Base-by-base conservation (phyloP, 2,113 vertebrate genomes). In the Rhagologus leucostigma region DNA sequence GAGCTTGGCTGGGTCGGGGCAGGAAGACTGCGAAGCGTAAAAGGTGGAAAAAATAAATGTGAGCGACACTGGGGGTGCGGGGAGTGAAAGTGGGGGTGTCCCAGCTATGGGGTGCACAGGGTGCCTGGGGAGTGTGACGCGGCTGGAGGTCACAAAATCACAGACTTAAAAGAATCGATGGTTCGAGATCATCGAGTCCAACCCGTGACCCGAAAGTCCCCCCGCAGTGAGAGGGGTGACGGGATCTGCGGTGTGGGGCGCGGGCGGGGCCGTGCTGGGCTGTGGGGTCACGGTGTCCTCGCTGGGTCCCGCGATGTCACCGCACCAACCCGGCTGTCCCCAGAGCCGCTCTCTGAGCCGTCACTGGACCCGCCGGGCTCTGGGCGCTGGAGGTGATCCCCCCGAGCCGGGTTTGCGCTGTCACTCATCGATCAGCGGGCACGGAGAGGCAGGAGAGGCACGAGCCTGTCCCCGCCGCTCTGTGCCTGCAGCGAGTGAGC, bases 251-350 rank as follows among this genome's bases (percentile, higher is more conserved):
- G 23, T 6, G 30, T 11, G 74, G 29, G 29, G n/a, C n/a, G n/a
- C n/a, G n/a, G n/a, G n/a, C n/a, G n/a, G n/a, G n/a, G n/a, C n/a
- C n/a, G n/a, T n/a, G n/a, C n/a, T n/a, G n/a, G n/a, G 14, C 6
- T 9, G 4, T 9, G 16, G 55, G 53, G 32, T 13, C 53, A 1
- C 5, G 2, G 5, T 41, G 55, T 7, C 29, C 4, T 1, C 29
- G 6, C 9, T 1, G 59, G 39, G 33, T 41, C 52, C 6, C 1
- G 70, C 5, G 4, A 6, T 65, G 82, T 37, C 64, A 7, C 60
- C 5, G 7, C 8, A 7, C 83, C 24, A 9, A 49, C 50, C 41
- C 3, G 1, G 18, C 49, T 50, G 62, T 14, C 42, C 71, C 56
- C 33, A 23, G 14, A 30, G 29, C 62, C 52, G 1, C 46, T 4